A percentile compares a stretch with the other conserved stretches of the same genome.
phyloP scores from a whole-genome alignment of 2,888 invertebrate species.

The Pomacea canaliculata region DNA sequence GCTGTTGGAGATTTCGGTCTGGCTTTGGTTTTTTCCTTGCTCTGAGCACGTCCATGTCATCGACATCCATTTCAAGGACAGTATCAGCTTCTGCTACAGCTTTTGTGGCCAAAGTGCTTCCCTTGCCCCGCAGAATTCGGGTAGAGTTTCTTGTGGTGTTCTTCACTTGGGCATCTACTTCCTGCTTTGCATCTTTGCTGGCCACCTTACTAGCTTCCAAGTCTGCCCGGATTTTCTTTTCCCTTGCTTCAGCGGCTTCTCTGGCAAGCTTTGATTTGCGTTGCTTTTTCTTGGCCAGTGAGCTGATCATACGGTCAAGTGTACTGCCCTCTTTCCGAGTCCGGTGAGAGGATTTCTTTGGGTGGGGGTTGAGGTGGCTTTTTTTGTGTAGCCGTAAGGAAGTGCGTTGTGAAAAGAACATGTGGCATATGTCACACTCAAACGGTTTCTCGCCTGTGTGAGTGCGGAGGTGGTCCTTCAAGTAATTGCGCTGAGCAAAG shows the following conservation, averaged over 20 bases:
- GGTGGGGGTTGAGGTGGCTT: conserved; percentile 21
- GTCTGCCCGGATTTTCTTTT: conserved; percentile 1
- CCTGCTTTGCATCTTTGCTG: background rate
- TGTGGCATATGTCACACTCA: conserved; percentile 14
- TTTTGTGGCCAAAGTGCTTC: background rate
- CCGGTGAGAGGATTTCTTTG: conserved; percentile 6
- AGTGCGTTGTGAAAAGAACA: conserved; percentile 21
- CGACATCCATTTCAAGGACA: conserved; percentile 6
- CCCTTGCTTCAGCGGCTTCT: conserved; percentile 15
- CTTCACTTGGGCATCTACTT: background rate
- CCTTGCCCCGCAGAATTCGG: background rate
- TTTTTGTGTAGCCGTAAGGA: conserved; percentile 21
- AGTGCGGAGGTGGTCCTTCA: conserved; percentile 20
- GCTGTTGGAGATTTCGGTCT: background rate
- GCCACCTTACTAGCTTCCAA: too few species aligned
- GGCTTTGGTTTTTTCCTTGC: background rate
- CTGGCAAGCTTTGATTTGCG: conserved; percentile 8
- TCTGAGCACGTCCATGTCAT: background rate
- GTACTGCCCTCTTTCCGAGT: conserved; percentile 15
- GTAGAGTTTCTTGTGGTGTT: background rate
- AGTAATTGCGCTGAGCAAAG: conserved; percentile 23
- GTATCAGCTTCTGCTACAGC: background rate
- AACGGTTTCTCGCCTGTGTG: conserved; percentile 25
- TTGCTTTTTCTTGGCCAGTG: conserved; percentile 19
- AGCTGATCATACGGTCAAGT: conserved; percentile 26